These are phyloP conservation scores for Rhynchonycteris naso DNA, from an alignment of 2,797 vertebrate genomes.

Conservation along the genomic window DNA sequence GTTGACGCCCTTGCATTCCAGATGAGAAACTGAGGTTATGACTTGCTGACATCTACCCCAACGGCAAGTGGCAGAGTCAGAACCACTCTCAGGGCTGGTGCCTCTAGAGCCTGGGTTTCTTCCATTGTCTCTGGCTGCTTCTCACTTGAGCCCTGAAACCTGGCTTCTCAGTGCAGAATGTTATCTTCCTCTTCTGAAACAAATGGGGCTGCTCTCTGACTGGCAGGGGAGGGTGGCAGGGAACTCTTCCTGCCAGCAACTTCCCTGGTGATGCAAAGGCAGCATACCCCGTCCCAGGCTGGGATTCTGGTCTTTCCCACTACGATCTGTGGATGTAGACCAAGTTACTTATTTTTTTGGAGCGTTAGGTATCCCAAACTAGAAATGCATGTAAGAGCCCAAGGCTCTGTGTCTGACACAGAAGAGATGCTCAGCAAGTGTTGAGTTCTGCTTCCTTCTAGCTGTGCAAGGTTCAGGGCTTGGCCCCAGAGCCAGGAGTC, in stretches of 20 bases:
- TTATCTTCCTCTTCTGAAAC: neutral
- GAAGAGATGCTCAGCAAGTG: neutral
- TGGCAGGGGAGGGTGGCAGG: neutral
- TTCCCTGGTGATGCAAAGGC: neutral
- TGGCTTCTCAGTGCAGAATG: neutral
- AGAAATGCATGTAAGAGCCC: neutral
- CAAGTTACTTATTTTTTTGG: neutral
- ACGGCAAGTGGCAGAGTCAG: slow-evolving; percentile 34
- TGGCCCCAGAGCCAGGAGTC: neutral
- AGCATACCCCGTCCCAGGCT: neutral
- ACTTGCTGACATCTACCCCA: slow-evolving; percentile 40
- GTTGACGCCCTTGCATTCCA: neutral
- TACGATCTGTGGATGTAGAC: neutral
- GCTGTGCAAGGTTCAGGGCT: neutral
- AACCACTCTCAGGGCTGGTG: slow-evolving; percentile 61
- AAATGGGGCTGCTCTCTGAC: neutral
- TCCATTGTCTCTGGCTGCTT: slow-evolving; percentile 52
- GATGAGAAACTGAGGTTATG: neutral
- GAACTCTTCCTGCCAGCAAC: neutral
- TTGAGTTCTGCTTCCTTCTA: neutral
- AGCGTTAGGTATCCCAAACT: neutral
- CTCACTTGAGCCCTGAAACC: neutral
- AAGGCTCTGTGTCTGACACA: neutral
- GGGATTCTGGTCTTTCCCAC: neutral
- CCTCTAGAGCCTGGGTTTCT: slow-evolving; percentile 59